A percentile compares a stretch with the other conserved stretches of the same genome.
phyloP scores from a whole-genome alignment of 2,797 vertebrate species.

The Chelon auratus region DNA sequence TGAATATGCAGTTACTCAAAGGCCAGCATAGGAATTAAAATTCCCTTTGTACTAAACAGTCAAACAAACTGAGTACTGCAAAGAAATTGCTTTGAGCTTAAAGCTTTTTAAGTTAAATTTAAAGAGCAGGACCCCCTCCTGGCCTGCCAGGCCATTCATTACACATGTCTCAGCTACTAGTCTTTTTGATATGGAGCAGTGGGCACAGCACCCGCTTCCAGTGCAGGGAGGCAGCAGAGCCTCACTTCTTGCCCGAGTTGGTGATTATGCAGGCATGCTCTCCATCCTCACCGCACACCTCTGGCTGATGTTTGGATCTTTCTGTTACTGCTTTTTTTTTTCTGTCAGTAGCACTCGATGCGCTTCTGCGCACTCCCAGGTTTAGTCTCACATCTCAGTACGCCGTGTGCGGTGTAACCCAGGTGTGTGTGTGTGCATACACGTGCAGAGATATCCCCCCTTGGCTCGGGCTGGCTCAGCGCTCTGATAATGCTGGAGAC shows the following conservation, averaged over 20 bases:
- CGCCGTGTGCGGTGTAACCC: slow-evolving; percentile 6
- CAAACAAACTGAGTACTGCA: slow-evolving; percentile 25
- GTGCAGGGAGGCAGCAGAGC: slow-evolving; percentile 9
- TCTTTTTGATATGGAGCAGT: slow-evolving; percentile 39
- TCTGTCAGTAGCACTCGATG: background rate
- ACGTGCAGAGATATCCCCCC: slow-evolving; percentile 9
- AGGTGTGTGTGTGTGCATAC: slow-evolving; percentile 15
- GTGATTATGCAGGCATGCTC: slow-evolving; percentile 46
- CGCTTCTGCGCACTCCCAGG: slow-evolving; percentile 7
- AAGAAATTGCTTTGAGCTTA: slow-evolving; percentile 7
- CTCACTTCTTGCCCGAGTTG: slow-evolving; percentile 34
- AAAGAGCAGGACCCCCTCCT: background rate
- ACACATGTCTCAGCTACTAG: slow-evolving; percentile 24
- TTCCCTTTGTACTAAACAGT: slow-evolving; percentile 5
- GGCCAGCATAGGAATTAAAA: slow-evolving; percentile 2
- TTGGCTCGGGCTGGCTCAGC: slow-evolving; percentile 48
- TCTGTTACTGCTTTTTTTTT: too few relatives aligned
- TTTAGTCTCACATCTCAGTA: slow-evolving; percentile 35
- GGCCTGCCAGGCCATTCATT: slow-evolving; percentile 20
- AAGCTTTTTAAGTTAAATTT: slow-evolving; percentile 27
- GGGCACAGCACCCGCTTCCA: slow-evolving; percentile 41
- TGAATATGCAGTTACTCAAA: slow-evolving; percentile 14
- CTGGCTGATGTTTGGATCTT: slow-evolving; percentile 27
- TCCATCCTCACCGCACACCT: slow-evolving; percentile 26
- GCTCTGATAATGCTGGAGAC: slow-evolving; percentile 63